Base-by-base conservation (phyloP, 2,888 invertebrate genomes). In the Ophioninae sp. region DNA sequence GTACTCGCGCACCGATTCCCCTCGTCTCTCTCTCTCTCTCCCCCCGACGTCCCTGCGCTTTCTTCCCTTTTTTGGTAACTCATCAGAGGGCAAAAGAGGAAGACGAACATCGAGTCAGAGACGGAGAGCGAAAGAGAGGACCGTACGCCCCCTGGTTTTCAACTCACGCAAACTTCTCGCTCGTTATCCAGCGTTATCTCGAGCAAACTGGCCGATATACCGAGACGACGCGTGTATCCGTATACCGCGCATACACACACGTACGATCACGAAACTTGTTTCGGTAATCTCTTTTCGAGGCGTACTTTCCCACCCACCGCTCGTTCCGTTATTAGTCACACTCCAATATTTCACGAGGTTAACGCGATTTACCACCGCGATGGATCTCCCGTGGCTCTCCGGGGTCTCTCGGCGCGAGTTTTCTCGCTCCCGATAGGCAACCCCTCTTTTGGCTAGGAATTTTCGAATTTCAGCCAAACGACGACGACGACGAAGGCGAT, bases 151-250 rank as follows among this genome's bases (percentile, higher is more conserved):
- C 73, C 39, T 79, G 74, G 82, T 76, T 72, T 77, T 68, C 79
- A 81, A 76, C 87, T 88, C 89, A 89, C 89, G 88, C 88, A 81
- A 89, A 85, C 88, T 86, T 83, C 79, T 77, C 81, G 79, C 77
- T 84, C 79, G 84, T 84, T 85, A 85, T 85, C 84, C 80, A 81
- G 41, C 82, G 85, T 83, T 86, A 86, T 86, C 85, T 85, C 84
- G 75, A 70, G 81, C 81, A 76, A 68, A 78, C 82, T 68, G 62
- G 75, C 74, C 83, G 79, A 69, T 86, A 83, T 81, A 72, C 67
- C 67, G 57, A 50, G 64, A 62, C 75, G 21, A 67, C 65, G 84
- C 73, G 84, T 84, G 84, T 72, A 79, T 70, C 73, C 74, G 50
- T 73, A 70, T 68, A 77, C 56, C 10, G n/a, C 50, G 41, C 44